These are phyloP conservation scores for Exephanes ischioxanthus DNA, from an alignment of 2,888 invertebrate genomes.

Conservation along the genomic window DNA sequence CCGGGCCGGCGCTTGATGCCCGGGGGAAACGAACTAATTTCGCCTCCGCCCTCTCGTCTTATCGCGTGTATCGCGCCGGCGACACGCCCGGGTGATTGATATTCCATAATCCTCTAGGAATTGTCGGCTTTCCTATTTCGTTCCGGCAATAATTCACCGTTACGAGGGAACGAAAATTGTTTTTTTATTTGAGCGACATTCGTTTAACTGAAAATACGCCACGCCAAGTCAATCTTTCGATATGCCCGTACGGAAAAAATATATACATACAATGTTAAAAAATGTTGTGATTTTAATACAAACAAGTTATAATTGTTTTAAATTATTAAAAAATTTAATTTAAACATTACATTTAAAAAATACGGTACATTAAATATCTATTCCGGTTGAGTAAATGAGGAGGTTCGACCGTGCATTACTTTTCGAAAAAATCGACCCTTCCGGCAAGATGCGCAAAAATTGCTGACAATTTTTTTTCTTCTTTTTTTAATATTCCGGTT, in stretches of 20 bases:
- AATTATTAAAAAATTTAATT: too few species aligned
- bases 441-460: background rate
- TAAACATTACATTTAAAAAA: too few species aligned
- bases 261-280: too few species aligned
- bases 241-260: background rate
- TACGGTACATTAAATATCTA: too few species aligned
- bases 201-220: background rate
- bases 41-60: slow-evolving; percentile 48
- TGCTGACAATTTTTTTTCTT: background rate
- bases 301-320: too few species aligned
- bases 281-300: too few species aligned
- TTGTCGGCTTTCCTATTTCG: slow-evolving; percentile 8
- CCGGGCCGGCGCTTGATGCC: background rate
- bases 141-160: background rate
- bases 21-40: slow-evolving; percentile 51
- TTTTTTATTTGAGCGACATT: slow-evolving; percentile 3
- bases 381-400: too few species aligned
- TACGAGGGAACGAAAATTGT: background rate
- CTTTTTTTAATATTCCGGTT: background rate
- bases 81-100: slow-evolving; percentile 46
- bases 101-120: slow-evolving; percentile 34
- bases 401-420: background rate
- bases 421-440: slow-evolving; percentile 1
- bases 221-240: background rate
- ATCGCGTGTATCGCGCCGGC: slow-evolving; percentile 20